phyloP scores from a whole-genome alignment of 2,113 vertebrate genomes.

The Nanorana parkeri region DNA sequence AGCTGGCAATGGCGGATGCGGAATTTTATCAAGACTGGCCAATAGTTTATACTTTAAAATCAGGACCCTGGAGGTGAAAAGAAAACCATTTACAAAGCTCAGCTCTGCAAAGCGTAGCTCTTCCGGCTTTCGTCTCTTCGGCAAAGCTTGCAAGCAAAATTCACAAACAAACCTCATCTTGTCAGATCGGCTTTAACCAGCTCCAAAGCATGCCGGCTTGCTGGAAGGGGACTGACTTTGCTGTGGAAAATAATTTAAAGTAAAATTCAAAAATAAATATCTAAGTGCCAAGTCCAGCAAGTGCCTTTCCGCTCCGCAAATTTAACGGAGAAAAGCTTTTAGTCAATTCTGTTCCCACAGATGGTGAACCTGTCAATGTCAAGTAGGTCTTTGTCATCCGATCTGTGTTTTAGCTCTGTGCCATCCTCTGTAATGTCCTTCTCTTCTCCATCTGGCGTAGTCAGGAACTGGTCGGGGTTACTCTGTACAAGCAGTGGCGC shows the following conservation, averaged over 20 bases:
- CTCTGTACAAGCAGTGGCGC: slow-evolving; percentile 80
- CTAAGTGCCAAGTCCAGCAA: slow-evolving; percentile 71
- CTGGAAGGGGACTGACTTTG: slow-evolving; percentile 67
- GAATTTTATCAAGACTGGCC: background rate
- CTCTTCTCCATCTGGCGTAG: slow-evolving; percentile 88
- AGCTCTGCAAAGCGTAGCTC: slow-evolving; percentile 21
- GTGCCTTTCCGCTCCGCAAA: slow-evolving; percentile 60
- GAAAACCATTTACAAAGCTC: slow-evolving; percentile 63
- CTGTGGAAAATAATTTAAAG: slow-evolving; percentile 82
- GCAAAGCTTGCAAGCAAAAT: slow-evolving; percentile 51
- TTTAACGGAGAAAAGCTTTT: slow-evolving; percentile 58
- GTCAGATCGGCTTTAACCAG: slow-evolving; percentile 59
- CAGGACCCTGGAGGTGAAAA: slow-evolving; percentile 53
- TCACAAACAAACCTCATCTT: slow-evolving; percentile 55
- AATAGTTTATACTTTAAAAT: slow-evolving; percentile 5
- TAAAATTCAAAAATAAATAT: slow-evolving; percentile 86
- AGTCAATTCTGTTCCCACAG: slow-evolving; percentile 95
- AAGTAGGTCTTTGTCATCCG: slow-evolving; percentile 89
- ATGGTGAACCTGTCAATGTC: slow-evolving; percentile 98
- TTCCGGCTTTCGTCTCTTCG: slow-evolving; percentile 40
- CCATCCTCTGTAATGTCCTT: slow-evolving; percentile 74
- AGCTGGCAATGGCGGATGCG: slow-evolving; percentile 7
- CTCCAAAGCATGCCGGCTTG: slow-evolving; percentile 63
- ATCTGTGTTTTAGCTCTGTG: slow-evolving; percentile 81
- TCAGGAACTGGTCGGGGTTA: slow-evolving; percentile 88